Conservation (phyloP, 2,888 invertebrate genomes). For the Tetranychus truncatus region DNA sequence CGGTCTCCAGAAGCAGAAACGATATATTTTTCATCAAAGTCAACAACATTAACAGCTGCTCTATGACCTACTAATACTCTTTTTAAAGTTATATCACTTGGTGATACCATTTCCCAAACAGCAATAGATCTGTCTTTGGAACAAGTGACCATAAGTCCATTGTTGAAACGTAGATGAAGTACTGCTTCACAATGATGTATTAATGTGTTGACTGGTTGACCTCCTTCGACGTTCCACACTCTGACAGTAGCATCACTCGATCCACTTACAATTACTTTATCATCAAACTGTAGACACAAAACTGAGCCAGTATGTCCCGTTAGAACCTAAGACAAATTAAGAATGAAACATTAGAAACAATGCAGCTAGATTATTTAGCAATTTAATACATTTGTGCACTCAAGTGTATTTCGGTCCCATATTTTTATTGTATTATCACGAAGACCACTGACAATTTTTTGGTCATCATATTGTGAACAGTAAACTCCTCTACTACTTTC, state of each 20-base stretch:
- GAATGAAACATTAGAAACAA: neutral
- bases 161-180: slow-evolving; percentile 88
- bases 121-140: slow-evolving; percentile 98
- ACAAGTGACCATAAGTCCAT: slow-evolving; percentile 99
- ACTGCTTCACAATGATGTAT: slow-evolving; percentile 99
- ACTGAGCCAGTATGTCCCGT: slow-evolving; percentile 98
- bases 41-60: slow-evolving; percentile 98
- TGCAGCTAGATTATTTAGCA: too few species aligned
- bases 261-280: slow-evolving; percentile 93
- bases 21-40: slow-evolving; percentile 98
- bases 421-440: slow-evolving; percentile 99
- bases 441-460: slow-evolving; percentile 93
- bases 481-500: slow-evolving; percentile 84
- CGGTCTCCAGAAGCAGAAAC: slow-evolving; percentile 97
- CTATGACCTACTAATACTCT: slow-evolving; percentile 94
- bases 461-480: slow-evolving; percentile 96
- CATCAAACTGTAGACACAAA: slow-evolving; percentile 94
- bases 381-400: slow-evolving; percentile 46
- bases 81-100: slow-evolving; percentile 80
- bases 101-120: slow-evolving; percentile 99
- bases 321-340: slow-evolving; percentile 44
- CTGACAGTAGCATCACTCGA: slow-evolving; percentile 94
- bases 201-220: slow-evolving; percentile 91
- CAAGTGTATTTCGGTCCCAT: slow-evolving; percentile 85
- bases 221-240: slow-evolving; percentile 86